Base-by-base conservation (phyloP, 1,140 invertebrate species). In the Propsilocerus akamusi region DNA sequence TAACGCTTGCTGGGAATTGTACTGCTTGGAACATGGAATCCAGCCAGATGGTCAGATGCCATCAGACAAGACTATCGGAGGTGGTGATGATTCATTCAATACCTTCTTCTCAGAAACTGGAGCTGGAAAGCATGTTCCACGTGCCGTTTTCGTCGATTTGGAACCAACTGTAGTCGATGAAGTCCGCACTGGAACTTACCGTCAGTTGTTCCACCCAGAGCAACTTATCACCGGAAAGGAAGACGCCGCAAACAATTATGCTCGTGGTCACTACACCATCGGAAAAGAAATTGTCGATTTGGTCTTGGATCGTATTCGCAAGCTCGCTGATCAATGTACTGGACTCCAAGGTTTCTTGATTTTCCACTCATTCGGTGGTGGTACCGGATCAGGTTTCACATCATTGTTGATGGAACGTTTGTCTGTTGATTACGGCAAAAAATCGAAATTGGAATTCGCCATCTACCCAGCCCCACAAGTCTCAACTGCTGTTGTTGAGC, bases 381-480 rank as follows among this genome's bases (percentile, higher is more conserved):
- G 87, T 34, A 91, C 88, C 53, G 86, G 87, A 8, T 88, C 84
- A 20, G 87, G 87, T 3, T 91, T 91, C 66, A 84, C 85, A 5
- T 87, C 86, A 0, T 68, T 91, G 34, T 70, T 91, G 28, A 91
- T 91, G 87, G 86, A 91, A 68, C 71, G 84, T 50, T 72, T 91
- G 14, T 85, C 82, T 22, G 83, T 88, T 2, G 86, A 91, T 56
- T 91, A 87, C 63, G 86, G 86, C 32, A 90, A 91, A 68, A 90
- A 88, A 60, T 84, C 83, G 25, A 91, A 90, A 64, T 70, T 91
- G 28, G 85, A 92, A 66, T 92, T 92, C 64, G 78, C 85, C 54
- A 83, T 92, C 57, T 92, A 92, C 65, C 88, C 88, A 23, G 86
- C 88, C 10, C 88, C 87, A 17, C 86, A 90, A 66, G 83, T 86